Evolutionary conservation across 2,113 vertebrate genomes (phyloP), one percentile per base, ranked within the genome.

Genomic region (Bubo bubo): DNA sequence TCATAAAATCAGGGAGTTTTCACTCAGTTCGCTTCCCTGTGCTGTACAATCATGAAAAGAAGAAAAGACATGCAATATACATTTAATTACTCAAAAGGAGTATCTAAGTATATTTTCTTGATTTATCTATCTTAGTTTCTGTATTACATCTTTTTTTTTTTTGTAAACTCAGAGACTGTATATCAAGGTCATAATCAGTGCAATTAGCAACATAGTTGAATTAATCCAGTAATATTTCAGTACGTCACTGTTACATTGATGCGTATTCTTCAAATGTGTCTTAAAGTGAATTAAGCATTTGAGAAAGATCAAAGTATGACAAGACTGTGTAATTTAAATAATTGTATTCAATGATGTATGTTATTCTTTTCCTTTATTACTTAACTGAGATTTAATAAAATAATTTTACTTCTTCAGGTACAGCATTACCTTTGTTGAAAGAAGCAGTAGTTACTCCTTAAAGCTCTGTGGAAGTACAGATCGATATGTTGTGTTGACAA

Each of bases 341-440:
- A 32, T 5, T 39, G 2, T 77, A 34, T 56, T 59, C 14, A 76
- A 14, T 14, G 1, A 17, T 52, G 5, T 37, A 9, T 41, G 5
- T 52, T 80, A 50, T 10, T 58, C 0, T 63, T 86, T 89, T 79
- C 4, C 68, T 79, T 92, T 81, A 94, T 39, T 34, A 41, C 43
- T 76, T 74, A 66, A 60, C 55, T 85, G 50, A 74, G 23, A 50
- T 81, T 64, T 73, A 63, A 70, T 81, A 52, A 80, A 86, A 56
- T 75, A 45, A 59, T 91, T 92, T 94, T 2, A 12, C 39, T 96
- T 92, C 85, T 97, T 37, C 96, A 99, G 99, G 70, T 99, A 99
- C 89, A 98, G 98, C 93, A 98, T 99, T 67, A 98, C 98, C 20
- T 97, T 99, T 86, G 86, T 99, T 96, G 99, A 99, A 97, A 99